phyloP scores from a whole-genome alignment of 2,888 invertebrate genomes.

The Cerastis rubricosa region DNA sequence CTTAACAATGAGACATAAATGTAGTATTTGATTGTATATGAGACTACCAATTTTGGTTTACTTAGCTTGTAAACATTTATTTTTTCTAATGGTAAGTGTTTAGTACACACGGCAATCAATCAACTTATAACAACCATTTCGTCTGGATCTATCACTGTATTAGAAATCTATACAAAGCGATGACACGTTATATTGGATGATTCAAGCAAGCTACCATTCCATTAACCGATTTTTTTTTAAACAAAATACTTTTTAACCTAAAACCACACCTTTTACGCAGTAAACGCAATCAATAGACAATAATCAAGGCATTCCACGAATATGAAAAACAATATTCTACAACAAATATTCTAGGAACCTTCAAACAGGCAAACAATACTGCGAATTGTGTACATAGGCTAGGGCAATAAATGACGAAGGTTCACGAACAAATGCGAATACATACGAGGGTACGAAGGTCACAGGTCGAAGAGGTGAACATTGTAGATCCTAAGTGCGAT shows the following conservation, averaged over 20 bases:
- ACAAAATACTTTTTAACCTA: neutral
- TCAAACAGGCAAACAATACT: constrained; percentile 43
- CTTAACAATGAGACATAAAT: too few relatives aligned
- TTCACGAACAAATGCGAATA: constrained; percentile 42
- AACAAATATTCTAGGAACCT: constrained; percentile 45
- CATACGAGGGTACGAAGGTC: constrained; percentile 43
- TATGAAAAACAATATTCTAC: constrained; percentile 26
- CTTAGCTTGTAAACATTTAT: neutral
- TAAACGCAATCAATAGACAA: constrained; percentile 18
- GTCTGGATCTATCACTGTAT: too few relatives aligned
- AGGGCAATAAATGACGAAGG: constrained; percentile 50
- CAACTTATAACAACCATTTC: too few relatives aligned
- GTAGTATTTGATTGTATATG: neutral
- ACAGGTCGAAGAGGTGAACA: constrained; percentile 55
- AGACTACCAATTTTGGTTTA: neutral
- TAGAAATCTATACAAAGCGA: too few relatives aligned
- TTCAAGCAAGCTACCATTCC: too few relatives aligned
- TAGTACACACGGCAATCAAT: too few relatives aligned
- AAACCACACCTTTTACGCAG: constrained; percentile 13
- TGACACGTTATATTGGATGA: too few relatives aligned
- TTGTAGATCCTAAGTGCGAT: constrained; percentile 58
- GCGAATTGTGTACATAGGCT: constrained; percentile 33
- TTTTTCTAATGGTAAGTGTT: too few relatives aligned
- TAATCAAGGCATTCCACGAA: constrained; percentile 41
- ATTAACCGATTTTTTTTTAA: neutral